These are phyloP conservation scores for Gila robusta DNA, from an alignment of 2,797 vertebrate genomes.

Conservation along the genomic window DNA sequence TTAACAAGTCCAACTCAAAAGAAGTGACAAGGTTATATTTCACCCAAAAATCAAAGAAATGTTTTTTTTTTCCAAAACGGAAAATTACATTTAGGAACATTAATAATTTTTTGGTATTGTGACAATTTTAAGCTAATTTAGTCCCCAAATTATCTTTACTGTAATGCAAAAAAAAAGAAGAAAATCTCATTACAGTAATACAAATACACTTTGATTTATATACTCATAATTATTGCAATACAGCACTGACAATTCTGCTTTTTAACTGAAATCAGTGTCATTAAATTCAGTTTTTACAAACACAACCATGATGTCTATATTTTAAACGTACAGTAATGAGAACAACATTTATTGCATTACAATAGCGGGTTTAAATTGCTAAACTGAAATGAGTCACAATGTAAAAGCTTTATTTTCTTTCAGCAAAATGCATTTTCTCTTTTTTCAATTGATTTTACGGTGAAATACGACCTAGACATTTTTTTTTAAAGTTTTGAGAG, in stretches of 20 bases:
- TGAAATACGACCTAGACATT: not conserved
- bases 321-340: not conserved
- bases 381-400: not conserved
- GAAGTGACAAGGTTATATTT: not conserved
- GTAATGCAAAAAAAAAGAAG: not conserved
- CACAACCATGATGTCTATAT: not conserved
- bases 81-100: not conserved
- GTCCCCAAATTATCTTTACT: too few species aligned
- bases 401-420: not conserved
- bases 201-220: not conserved
- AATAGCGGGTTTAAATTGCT: not conserved
- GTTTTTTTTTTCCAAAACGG: not conserved
- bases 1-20: not conserved
- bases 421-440: not conserved
- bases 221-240: not conserved
- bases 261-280: not conserved
- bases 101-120: not conserved
- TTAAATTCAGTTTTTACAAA: not conserved
- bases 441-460: not conserved
- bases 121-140: not conserved
- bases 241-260: not conserved
- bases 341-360: not conserved
- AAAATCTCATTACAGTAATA: not conserved
- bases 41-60: not conserved
- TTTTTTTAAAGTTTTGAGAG: not conserved